Conservation (phyloP, 1,140 invertebrate genomes). For the Bactericera cockerelli region DNA sequence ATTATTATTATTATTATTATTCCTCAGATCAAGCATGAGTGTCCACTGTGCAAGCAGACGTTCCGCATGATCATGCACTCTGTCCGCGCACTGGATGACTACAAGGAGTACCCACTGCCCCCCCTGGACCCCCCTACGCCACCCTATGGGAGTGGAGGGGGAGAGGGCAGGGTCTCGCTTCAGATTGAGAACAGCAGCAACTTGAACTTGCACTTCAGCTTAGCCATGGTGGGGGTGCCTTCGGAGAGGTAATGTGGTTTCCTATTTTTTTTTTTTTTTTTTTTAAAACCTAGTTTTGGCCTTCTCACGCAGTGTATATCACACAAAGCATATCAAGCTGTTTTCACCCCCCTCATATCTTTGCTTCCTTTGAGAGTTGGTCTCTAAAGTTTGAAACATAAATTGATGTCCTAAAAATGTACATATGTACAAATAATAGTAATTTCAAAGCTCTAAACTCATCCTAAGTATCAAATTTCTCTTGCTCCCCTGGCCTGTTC, state of each 20-base stretch:
- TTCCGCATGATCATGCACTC: constrained; percentile 86
- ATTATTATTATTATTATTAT: no score
- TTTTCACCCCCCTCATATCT: no score
- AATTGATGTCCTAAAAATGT: no score
- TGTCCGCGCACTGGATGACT: constrained; percentile 69
- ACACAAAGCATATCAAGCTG: no score
- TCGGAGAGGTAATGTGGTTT: background rate
- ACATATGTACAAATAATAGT: no score
- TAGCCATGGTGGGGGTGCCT: background rate
- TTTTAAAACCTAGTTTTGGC: no score
- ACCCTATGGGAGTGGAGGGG: background rate
- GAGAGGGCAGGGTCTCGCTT: background rate
- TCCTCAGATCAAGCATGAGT: constrained; percentile 63
- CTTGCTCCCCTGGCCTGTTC: no score
- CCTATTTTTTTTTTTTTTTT: background rate
- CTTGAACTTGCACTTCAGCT: background rate
- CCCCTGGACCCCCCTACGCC: background rate
- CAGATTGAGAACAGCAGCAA: background rate
- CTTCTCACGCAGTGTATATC: no score
- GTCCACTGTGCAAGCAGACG: constrained; percentile 79
- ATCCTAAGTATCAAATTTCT: no score
- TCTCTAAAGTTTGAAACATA: no score
- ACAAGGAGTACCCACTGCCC: constrained; percentile 61
- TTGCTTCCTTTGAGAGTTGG: no score
- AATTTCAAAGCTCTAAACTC: no score